Conservation (phyloP, 2,888 invertebrate genomes). For the Andrena marginata region DNA sequence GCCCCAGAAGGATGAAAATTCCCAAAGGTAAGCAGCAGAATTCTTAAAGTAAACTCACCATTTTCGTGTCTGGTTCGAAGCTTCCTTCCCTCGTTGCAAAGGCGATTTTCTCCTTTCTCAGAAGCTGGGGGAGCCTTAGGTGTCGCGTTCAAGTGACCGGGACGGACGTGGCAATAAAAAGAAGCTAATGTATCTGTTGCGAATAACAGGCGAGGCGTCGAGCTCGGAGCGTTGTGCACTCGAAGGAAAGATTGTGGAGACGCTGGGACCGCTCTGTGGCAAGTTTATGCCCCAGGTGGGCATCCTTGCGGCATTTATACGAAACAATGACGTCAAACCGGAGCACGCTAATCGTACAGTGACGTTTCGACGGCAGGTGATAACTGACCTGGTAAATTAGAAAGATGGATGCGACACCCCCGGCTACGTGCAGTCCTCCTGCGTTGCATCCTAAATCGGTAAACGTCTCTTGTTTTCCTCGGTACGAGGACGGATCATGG, state of each 20-base stretch:
- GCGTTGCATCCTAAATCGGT: conserved; percentile 12
- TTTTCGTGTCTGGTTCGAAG: conserved; percentile 14
- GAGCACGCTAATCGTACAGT: conserved; percentile 82
- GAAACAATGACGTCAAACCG: conserved; percentile 82
- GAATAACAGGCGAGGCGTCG: too few relatives aligned
- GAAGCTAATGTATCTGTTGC: not conserved
- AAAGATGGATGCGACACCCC: conserved; percentile 22
- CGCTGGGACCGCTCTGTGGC: conserved; percentile 49
- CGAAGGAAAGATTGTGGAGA: conserved; percentile 13
- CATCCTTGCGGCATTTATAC: conserved; percentile 79
- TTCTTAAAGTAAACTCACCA: conserved; percentile 38
- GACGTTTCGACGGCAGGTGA: conserved; percentile 78
- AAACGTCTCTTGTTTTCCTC: conserved; percentile 12
- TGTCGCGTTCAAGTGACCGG: not conserved
- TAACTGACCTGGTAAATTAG: conserved; percentile 81
- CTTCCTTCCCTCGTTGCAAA: not conserved
- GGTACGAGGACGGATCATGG: not conserved
- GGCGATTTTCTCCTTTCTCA: not conserved
- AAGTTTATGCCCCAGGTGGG: conserved; percentile 65
- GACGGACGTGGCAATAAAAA: not conserved
- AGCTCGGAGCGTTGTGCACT: not conserved
- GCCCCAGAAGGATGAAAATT: too few relatives aligned
- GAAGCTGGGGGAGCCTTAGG: not conserved
- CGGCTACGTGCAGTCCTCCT: conserved; percentile 17
- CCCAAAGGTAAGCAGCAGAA: not conserved